Conservation (phyloP, 2,888 invertebrate genomes). For the Drosophila melanocephala region DNA sequence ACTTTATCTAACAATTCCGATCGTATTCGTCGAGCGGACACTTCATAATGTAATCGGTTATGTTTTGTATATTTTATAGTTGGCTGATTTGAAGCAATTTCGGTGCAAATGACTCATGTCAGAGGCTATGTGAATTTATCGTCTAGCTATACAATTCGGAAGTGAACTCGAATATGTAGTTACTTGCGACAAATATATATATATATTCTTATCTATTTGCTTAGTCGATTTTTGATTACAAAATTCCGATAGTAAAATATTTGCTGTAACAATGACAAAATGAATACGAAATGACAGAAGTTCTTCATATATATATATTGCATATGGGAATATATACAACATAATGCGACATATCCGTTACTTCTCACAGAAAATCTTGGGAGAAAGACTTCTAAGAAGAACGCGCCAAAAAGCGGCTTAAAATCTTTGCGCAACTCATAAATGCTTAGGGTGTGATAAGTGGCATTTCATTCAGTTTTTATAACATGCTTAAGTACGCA, state of each 20-base stretch:
- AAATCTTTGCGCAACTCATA: conserved; percentile 67
- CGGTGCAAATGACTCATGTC: conserved; percentile 62
- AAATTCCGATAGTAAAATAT: conserved; percentile 16
- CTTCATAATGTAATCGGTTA: conserved; percentile 25
- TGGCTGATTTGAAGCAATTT: conserved; percentile 14
- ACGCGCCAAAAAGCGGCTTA: conserved; percentile 71
- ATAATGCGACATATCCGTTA: conserved; percentile 74
- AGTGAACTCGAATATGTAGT: conserved; percentile 20
- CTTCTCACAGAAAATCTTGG: conserved; percentile 13
- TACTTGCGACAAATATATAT: conserved; percentile 1
- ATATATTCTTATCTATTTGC: conserved; percentile 19
- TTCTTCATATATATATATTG: neutral
- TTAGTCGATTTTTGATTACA: conserved; percentile 29
- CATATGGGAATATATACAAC: neutral
- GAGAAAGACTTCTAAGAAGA: conserved; percentile 48
- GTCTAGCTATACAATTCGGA: conserved; percentile 14
- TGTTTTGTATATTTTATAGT: neutral
- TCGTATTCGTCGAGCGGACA: conserved; percentile 33
- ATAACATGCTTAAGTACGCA: conserved; percentile 28
- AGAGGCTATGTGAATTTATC: neutral
- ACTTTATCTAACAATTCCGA: conserved; percentile 32
- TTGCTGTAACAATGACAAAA: neutral
- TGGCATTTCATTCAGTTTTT: conserved; percentile 76
- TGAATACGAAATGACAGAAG: neutral
- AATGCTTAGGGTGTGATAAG: conserved; percentile 61